Evolutionary conservation across 2,888 invertebrate genomes (phyloP), one percentile per base, ranked within the genome.

Genomic region (Synanthedon myopaeformis): DNA sequence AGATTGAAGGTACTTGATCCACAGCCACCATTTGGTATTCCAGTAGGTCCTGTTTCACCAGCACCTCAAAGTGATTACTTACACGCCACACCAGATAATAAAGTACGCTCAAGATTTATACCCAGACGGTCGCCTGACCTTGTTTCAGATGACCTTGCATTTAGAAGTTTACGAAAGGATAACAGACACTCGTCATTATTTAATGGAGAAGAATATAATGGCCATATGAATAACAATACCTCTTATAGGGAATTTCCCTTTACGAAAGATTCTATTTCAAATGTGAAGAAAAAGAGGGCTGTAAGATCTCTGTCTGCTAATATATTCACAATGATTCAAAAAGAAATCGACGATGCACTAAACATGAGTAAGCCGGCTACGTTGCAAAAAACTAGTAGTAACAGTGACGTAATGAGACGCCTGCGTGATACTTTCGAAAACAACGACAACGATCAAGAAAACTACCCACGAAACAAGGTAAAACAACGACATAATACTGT

Each of bases 11-110:
- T 93, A 5, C 70, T 91, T 3, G 96, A 96, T 53, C 94, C 93
- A 13, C 96, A 96, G 70, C 96, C 95, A 42, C 96, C 94, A 1
- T 97, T 97, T 73, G 96, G 96, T 17, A 96, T 97, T 68, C 96
- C 96, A 0, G 75, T 96, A 42, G 94, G 95, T 2, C 96, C 96
- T 11, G 92, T 96, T 19, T 90, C 93, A 0, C 91, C 93, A 1
- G 93, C 95, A 4, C 90, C 95, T 0, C 92, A 92, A 57, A 94
- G 92, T 63, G 96, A 96, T 74, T 97, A 97, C 70, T 86, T 96
- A 54, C 95, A 96, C 70, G 93, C 92, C 1, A 90, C 89, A 12
- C 93, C 94, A 3, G 90, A 90, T 66, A 89, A 82, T 55, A 88
- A 88, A 60, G 79, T 79, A 11, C 88, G 91, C 53, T 90, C 92